Evolutionary conservation across 2,113 vertebrate species (phyloP).

Genomic region (Cyrtonyx montezumae): DNA sequence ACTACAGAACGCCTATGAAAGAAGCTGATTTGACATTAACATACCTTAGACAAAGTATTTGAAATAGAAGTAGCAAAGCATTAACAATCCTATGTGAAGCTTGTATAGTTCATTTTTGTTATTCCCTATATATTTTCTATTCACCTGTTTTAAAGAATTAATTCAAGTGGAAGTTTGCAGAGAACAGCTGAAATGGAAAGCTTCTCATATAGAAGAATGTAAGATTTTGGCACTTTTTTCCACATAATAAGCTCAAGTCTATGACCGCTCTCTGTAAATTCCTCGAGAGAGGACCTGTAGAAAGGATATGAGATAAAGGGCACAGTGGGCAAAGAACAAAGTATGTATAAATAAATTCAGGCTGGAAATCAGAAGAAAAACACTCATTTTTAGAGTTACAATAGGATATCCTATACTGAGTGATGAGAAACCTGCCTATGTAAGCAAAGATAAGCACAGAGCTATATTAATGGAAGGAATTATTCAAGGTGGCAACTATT

Average conservation of each 20-base stretch:
- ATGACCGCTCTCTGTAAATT: neutral
- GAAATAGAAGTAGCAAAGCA: neutral
- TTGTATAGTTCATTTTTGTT: neutral
- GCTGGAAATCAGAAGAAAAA: neutral
- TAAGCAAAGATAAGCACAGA: neutral
- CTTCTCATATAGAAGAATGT: neutral
- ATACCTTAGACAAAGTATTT: neutral
- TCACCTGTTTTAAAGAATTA: neutral
- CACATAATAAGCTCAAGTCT: neutral
- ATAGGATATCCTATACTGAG: neutral
- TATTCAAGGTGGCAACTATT: neutral
- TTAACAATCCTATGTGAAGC: neutral
- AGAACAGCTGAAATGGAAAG: neutral
- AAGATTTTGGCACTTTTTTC: neutral
- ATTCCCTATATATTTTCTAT: neutral
- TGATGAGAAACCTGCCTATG: neutral
- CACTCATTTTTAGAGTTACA: neutral
- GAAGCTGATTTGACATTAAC: neutral
- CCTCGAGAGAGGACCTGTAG: neutral
- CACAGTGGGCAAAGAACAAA: neutral
- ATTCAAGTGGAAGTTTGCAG: neutral
- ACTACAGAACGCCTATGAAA: neutral
- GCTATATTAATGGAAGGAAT: neutral
- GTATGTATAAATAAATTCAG: neutral
- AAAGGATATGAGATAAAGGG: neutral